Conservation (phyloP, 2,888 invertebrate genomes). For the Baccha elongata region DNA sequence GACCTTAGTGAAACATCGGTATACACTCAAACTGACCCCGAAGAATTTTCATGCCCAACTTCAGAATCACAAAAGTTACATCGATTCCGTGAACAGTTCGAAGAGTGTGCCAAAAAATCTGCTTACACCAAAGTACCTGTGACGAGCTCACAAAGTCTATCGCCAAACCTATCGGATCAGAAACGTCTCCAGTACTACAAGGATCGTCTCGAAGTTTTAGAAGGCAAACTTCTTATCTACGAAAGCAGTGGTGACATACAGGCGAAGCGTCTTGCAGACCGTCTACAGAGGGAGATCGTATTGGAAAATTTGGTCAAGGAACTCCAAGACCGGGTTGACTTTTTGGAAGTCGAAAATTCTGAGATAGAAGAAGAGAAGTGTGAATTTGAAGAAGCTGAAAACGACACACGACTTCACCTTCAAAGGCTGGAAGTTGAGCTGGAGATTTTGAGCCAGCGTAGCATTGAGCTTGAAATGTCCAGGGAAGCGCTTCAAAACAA, state of each 20-base stretch:
- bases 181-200: slow-evolving; percentile 87
- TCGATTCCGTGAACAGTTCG: slow-evolving; percentile 86
- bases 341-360: slow-evolving; percentile 86
- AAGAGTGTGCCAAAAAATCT: slow-evolving; percentile 83
- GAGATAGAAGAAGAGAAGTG: slow-evolving; percentile 88
- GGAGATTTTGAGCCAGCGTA: slow-evolving; percentile 83
- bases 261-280: slow-evolving; percentile 85
- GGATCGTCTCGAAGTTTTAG: slow-evolving; percentile 86
- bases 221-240: slow-evolving; percentile 86
- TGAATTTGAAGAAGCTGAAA: slow-evolving; percentile 89
- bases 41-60: slow-evolving; percentile 79
- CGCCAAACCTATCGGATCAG: slow-evolving; percentile 81
- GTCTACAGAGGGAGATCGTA: slow-evolving; percentile 86
- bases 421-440: slow-evolving; percentile 86
- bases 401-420: slow-evolving; percentile 85
- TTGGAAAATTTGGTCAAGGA: slow-evolving; percentile 83
- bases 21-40: slow-evolving; percentile 83
- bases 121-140: slow-evolving; percentile 75
- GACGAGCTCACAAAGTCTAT: slow-evolving; percentile 59
- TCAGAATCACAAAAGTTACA: slow-evolving; percentile 86
- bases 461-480: slow-evolving; percentile 84
- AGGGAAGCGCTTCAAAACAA: slow-evolving; percentile 85
- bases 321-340: slow-evolving; percentile 83
- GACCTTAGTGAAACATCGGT: slow-evolving; percentile 76
- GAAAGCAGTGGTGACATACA: slow-evolving; percentile 87